Base-by-base conservation (phyloP, 2,113 vertebrate genomes). In the Antennarius striatus region DNA sequence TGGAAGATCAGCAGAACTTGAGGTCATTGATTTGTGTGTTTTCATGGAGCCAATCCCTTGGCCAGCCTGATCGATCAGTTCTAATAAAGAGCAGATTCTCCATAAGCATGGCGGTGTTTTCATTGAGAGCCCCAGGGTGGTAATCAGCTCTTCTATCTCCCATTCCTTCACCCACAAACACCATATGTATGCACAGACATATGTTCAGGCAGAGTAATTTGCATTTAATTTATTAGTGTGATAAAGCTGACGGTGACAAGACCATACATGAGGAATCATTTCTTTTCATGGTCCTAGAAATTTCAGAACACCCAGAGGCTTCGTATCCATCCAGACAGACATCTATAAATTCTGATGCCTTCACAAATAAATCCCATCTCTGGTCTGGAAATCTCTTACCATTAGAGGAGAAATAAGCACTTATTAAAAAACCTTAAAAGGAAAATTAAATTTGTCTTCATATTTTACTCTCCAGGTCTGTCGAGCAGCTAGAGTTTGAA, bases 1-100 rank as follows among this genome's bases (percentile, higher is more conserved):
- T 56, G 58, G 72, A 63, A 56, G 75, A 84, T 75, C 71, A 65
- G 79, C 73, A 10, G 73, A 66, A 71, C 75, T 73, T 46, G 70
- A 75, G 72, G 43, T 59, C 80, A 89, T 89, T 83, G 88, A 91
- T 91, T 78, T 50, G 80, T 82, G 73, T 89, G 89, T 89, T 91
- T 89, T 84, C 81, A 78, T 80, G 58, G 66, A 88, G 83, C 71
- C 16, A 81, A 84, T 86, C 76, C 65, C 46, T 79, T 79, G 46
- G 75, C 72, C 5, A 17, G 50, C 63, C 53, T 61, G 51, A 89
- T 89, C 56, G 69, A 88, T 85, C 45, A 40, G 59, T 73, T 77
- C 47, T 72, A 84, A 88, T 71, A 79, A 80, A 82, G 82, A 86
- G 80, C 71, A 51, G 81, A 84, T 84, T 85, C 63, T 79, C 81